phyloP scores from a whole-genome alignment of 2,888 invertebrate genomes.

The Drosophila formosana region DNA sequence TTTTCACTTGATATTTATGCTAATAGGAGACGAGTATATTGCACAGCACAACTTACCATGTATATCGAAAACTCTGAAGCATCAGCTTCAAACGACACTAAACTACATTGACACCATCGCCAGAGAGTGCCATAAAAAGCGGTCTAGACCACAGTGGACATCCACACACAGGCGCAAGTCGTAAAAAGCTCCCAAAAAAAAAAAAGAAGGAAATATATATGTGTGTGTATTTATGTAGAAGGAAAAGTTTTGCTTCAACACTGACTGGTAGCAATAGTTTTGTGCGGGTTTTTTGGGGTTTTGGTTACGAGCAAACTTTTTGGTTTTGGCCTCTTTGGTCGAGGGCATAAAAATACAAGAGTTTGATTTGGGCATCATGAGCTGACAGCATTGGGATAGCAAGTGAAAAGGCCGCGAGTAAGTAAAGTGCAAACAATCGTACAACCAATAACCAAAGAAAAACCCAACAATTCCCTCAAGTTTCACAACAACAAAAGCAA shows the following conservation, averaged over 20 bases:
- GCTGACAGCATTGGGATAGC: conserved; percentile 37
- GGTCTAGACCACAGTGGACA: conserved; percentile 66
- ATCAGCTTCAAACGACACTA: conserved; percentile 56
- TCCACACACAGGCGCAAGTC: conserved; percentile 30
- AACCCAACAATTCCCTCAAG: conserved; percentile 11
- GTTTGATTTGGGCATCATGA: conserved; percentile 55
- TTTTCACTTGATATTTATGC: conserved; percentile 51
- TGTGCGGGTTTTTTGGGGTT: conserved; percentile 31
- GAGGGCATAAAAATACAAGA: conserved; percentile 27
- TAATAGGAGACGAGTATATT: conserved; percentile 33
- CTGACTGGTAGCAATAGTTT: conserved; percentile 58
- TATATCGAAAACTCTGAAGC: conserved; percentile 30
- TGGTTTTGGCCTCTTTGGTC: conserved; percentile 20
- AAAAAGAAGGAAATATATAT: neutral
- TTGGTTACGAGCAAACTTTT: conserved; percentile 32
- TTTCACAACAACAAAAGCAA: conserved; percentile 24
- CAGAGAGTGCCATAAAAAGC: conserved; percentile 62
- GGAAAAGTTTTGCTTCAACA: conserved; percentile 41
- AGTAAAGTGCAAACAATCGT: conserved; percentile 37
- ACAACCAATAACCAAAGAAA: conserved; percentile 17
- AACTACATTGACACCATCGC: conserved; percentile 75
- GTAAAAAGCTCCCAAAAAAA: conserved; percentile 45
- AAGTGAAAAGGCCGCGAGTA: conserved; percentile 26
- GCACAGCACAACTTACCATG: neutral
- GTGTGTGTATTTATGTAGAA: neutral